phyloP scores from a whole-genome alignment of 2,113 vertebrate genomes.

The Cepphus grylle region DNA sequence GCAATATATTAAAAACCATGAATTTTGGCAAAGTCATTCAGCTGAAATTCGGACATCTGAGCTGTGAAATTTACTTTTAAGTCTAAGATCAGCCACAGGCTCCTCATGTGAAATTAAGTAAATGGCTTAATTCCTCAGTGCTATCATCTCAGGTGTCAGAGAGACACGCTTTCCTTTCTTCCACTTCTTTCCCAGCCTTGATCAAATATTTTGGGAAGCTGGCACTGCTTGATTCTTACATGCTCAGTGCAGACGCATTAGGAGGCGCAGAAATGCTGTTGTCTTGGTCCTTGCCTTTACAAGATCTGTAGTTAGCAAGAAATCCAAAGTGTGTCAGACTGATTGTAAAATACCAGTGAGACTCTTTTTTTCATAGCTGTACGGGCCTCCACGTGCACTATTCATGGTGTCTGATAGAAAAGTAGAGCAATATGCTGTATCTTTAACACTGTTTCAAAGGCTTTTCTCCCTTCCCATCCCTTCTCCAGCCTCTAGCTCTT shows the following conservation, averaged over 20 bases:
- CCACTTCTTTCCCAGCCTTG: not conserved
- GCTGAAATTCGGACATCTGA: not conserved
- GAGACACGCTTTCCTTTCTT: not conserved
- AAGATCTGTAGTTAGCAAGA: not conserved
- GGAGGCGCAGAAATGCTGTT: not conserved
- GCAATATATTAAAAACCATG: rapidly evolving
- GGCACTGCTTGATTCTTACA: not conserved
- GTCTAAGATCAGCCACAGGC: not conserved
- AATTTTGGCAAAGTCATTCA: not conserved
- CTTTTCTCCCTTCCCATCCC: not conserved
- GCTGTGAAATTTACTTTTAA: not conserved
- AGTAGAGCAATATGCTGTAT: not conserved
- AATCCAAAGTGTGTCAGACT: not conserved
- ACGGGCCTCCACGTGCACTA: not conserved
- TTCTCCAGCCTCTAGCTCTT: not conserved
- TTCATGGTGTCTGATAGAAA: not conserved
- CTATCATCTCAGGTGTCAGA: not conserved
- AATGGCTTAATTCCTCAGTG: not conserved
- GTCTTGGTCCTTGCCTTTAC: not conserved
- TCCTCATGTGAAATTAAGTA: not conserved
- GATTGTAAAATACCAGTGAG: not conserved
- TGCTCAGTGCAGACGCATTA: not conserved
- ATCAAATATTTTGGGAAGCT: not conserved
- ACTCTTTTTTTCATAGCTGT: not conserved
- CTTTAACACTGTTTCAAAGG: not conserved